Conservation (phyloP, 2,888 invertebrate genomes). For the Drosophila gaucha region DNA sequence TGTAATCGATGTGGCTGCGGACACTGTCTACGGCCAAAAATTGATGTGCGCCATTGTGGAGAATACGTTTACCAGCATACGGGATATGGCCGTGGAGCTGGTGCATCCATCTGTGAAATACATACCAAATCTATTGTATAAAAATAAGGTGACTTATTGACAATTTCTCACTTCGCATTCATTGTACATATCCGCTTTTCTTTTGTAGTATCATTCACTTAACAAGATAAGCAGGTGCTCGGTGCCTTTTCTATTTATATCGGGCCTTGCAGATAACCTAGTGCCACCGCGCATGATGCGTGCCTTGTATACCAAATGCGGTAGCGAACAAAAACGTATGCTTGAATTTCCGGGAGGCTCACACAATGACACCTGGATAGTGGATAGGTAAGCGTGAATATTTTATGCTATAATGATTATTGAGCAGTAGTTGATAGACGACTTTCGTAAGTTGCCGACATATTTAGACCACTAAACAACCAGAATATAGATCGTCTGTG, state of each 20-base stretch:
- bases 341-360: constrained; percentile 92
- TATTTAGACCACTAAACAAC: too few species aligned
- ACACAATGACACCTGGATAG: constrained; percentile 98
- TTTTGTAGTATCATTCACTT: constrained; percentile 89
- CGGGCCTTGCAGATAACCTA: constrained; percentile 93
- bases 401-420: not conserved
- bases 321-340: constrained; percentile 91
- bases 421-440: not conserved
- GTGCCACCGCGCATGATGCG: constrained; percentile 97
- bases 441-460: not conserved
- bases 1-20: constrained; percentile 93
- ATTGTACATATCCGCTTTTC: constrained; percentile 11
- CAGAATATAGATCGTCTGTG: too few species aligned
- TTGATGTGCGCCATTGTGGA: constrained; percentile 95
- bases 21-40: constrained; percentile 90
- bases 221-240: constrained; percentile 90
- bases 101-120: constrained; percentile 88
- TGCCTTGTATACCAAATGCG: constrained; percentile 90
- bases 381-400: constrained; percentile 88
- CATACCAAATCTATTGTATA: constrained; percentile 93
- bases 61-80: constrained; percentile 98
- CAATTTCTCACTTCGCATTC: not conserved
- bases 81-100: constrained; percentile 94
- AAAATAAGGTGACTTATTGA: constrained; percentile 91
- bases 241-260: constrained; percentile 93